Conservation (phyloP, 2,888 invertebrate genomes). For the Glaucopsyche alexis region DNA sequence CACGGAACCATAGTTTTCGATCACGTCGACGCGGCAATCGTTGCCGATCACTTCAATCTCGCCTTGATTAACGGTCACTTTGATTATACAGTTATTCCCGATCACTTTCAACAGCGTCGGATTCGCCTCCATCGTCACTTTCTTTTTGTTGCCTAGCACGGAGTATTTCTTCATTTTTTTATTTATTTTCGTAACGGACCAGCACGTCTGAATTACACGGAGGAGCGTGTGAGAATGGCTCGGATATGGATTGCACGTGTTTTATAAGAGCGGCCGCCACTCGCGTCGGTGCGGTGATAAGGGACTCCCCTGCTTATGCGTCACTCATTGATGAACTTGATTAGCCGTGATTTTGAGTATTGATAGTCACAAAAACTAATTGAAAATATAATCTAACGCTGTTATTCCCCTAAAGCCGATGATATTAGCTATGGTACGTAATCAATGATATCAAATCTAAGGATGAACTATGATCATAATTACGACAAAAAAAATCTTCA, state of each 20-base stretch:
- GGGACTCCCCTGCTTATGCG: constrained; percentile 48
- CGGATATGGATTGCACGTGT: constrained; percentile 43
- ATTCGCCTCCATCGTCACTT: constrained; percentile 71
- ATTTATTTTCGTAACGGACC: not conserved
- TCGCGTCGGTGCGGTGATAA: constrained; percentile 43
- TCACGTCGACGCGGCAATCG: constrained; percentile 65
- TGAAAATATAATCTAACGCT: constrained; percentile 8
- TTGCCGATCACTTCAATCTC: constrained; percentile 75
- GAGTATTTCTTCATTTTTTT: constrained; percentile 70
- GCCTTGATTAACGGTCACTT: constrained; percentile 62
- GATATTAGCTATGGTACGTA: too few species aligned
- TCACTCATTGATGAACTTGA: constrained; percentile 46
- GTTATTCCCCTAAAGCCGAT: constrained; percentile 23
- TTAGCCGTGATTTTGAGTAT: constrained; percentile 27
- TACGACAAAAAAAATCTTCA: too few species aligned
- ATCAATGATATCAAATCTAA: not conserved
- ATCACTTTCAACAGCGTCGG: constrained; percentile 63
- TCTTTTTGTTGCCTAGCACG: constrained; percentile 73
- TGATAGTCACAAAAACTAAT: not conserved
- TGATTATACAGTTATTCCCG: constrained; percentile 67
- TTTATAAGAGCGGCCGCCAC: constrained; percentile 43
- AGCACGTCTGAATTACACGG: constrained; percentile 35
- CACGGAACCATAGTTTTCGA: constrained; percentile 61
- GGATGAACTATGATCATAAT: not conserved
- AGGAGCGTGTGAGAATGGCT: constrained; percentile 45